Base-by-base conservation (phyloP, 2,113 vertebrate species). In the Colaptes auratus region DNA sequence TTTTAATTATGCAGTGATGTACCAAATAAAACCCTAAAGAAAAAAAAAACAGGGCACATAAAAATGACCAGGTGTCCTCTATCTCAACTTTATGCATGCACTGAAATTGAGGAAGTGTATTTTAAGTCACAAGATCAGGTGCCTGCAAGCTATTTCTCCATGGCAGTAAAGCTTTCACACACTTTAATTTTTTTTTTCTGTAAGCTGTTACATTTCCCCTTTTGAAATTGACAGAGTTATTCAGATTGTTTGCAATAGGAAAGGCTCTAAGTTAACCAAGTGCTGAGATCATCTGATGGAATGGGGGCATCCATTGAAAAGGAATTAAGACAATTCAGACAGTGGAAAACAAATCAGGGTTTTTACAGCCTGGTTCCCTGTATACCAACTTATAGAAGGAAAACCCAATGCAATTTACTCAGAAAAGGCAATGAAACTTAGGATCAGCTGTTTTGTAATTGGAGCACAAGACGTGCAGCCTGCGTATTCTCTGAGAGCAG, bases 31-130 rank as follows among this genome's bases (percentile, higher is more conserved):
- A 71, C 17, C 74, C 46, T 35, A 61, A 48, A 52, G 42, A 71
- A 89, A 95, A 77, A 46, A 71, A 89, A 95, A 77, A 52, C 14
- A 60, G 21, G 59, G 21, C n/a, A 56, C 46, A 27, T 77, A 63
- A 61, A 90, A 85, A 44, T 70, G 20, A 77, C 53, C 33, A 61
- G 20, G 18, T 67, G 35, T 64, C 48, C 36, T 21, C 77, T 81
- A 36, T n/a, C 25, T 82, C 71, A 80, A 13, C 23, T 82, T 56
- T 25, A 65, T 27, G 27, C 33, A 44, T 31, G 14, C 18, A 48
- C 19, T 74, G 58, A 82, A 75, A 60, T 48, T 76, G 67, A 81
- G n/a, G 39, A 82, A 66, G 33, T 2, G 1, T 60, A 52, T 82
- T 87, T 73, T 86, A 70, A 90, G 23, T 70, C 56, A 10, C 30